A percentile compares a stretch with the other conserved stretches of the same genome.
Evolutionary conservation across 2,113 vertebrate species (phyloP).

Genomic region (Pipa parva): DNA sequence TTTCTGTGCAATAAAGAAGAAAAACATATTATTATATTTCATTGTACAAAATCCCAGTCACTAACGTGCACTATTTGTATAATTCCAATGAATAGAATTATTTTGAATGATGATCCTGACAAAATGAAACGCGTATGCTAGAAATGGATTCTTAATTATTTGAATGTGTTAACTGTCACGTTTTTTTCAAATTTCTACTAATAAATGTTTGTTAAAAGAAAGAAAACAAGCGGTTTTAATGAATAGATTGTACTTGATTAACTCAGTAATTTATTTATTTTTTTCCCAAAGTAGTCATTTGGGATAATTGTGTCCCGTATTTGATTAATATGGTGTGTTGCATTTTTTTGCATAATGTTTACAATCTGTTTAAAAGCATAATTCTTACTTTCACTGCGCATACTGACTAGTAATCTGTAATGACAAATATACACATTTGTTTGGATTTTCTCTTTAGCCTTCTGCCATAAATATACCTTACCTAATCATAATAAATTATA

Average conservation of each 20-base stretch:
- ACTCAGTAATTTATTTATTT: background rate
- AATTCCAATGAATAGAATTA: too few relatives aligned
- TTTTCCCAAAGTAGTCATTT: background rate
- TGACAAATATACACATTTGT: slow-evolving; percentile 15
- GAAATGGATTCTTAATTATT: too few relatives aligned
- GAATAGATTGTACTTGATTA: background rate
- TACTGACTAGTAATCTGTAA: background rate
- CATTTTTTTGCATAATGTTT: background rate
- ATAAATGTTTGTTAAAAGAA: background rate
- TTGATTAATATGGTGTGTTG: background rate
- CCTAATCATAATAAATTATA: slow-evolving; percentile 34
- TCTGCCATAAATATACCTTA: slow-evolving; percentile 14
- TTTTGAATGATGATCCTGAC: too few relatives aligned
- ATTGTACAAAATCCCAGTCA: too few relatives aligned
- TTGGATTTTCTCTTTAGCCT: background rate
- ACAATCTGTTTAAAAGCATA: background rate
- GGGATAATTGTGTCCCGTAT: background rate
- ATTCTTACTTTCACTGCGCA: background rate
- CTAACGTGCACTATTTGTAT: too few relatives aligned
- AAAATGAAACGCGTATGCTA: too few relatives aligned
- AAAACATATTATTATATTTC: too few relatives aligned
- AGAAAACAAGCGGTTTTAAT: background rate
- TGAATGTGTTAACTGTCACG: too few relatives aligned
- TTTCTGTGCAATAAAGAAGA: too few relatives aligned
- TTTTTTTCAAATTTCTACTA: too few relatives aligned